Conservation (phyloP, 1,140 invertebrate species). For the Patella vulgata region DNA sequence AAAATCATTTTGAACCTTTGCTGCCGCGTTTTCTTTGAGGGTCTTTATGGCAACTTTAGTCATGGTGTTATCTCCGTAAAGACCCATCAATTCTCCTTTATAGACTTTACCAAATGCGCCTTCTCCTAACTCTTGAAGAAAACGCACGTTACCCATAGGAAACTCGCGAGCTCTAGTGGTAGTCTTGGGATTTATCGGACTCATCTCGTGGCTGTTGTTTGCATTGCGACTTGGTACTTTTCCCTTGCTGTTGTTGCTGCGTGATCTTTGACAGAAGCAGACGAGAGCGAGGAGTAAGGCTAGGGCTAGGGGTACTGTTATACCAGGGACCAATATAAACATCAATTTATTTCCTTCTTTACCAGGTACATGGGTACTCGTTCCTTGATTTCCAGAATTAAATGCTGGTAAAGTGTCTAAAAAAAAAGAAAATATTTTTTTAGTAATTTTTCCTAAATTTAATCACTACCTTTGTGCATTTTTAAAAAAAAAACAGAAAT, state of each 20-base stretch:
- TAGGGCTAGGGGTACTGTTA: slow-evolving; percentile 68
- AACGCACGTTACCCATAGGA: slow-evolving; percentile 83
- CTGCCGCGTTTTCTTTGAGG: slow-evolving; percentile 90
- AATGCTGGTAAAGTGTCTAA: slow-evolving; percentile 1
- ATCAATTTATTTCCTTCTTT: slow-evolving; percentile 63
- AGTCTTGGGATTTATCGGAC: slow-evolving; percentile 56
- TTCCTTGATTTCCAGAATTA: too few species aligned
- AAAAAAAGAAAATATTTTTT: slow-evolving; percentile 10
- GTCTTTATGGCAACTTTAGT: slow-evolving; percentile 93
- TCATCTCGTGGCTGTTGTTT: slow-evolving; percentile 37
- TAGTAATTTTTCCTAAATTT: too few species aligned
- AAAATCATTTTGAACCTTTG: slow-evolving; percentile 92
- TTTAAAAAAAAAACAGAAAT: too few species aligned
- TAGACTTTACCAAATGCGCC: slow-evolving; percentile 87
- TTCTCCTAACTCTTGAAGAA: slow-evolving; percentile 94
- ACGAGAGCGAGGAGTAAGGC: slow-evolving; percentile 68
- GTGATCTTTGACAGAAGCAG: slow-evolving; percentile 59
- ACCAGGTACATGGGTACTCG: slow-evolving; percentile 3
- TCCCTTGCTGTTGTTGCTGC: slow-evolving; percentile 35
- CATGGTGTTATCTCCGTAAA: slow-evolving; percentile 62
- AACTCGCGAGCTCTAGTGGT: slow-evolving; percentile 65
- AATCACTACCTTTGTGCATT: too few species aligned
- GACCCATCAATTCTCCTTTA: slow-evolving; percentile 86
- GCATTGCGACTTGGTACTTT: slow-evolving; percentile 30
- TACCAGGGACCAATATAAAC: slow-evolving; percentile 71